Evolutionary conservation across 2,888 invertebrate genomes (phyloP).

Genomic region (Agapetus fuscipes): DNA sequence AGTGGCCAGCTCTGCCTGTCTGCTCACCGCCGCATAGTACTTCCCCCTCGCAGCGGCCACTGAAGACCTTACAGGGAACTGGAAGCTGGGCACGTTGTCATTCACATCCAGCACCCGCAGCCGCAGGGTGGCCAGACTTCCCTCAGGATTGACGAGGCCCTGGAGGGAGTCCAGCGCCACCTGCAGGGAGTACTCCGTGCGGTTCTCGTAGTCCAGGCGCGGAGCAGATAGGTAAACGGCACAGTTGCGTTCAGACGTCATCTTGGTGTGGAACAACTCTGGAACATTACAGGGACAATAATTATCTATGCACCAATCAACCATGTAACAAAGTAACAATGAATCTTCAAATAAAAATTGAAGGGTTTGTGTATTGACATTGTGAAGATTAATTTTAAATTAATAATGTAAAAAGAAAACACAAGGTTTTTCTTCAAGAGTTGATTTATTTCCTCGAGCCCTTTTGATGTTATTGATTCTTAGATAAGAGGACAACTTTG

Average conservation of each 20-base stretch:
- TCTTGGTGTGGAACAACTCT: constrained; percentile 63
- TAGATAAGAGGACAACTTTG: no score
- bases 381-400: no score
- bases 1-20: constrained; percentile 63
- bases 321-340: no score
- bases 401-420: no score
- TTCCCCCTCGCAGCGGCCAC: constrained; percentile 52
- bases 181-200: constrained; percentile 62
- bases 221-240: constrained; percentile 62
- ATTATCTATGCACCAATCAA: no score
- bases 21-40: constrained; percentile 72
- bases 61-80: constrained; percentile 52
- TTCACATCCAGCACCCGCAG: constrained; percentile 81
- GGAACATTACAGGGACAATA: constrained; percentile 27
- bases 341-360: no score
- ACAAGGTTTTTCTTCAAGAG: no score
- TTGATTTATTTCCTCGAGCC: no score
- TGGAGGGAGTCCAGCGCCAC: constrained; percentile 71
- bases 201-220: constrained; percentile 69
- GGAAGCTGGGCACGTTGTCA: constrained; percentile 79
- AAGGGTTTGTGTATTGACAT: no score
- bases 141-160: constrained; percentile 70
- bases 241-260: constrained; percentile 75
- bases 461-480: neutral
- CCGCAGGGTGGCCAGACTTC: constrained; percentile 63